These are phyloP conservation scores for Ophion obscuratus DNA, from an alignment of 2,888 invertebrate species.

Conservation along the genomic window DNA sequence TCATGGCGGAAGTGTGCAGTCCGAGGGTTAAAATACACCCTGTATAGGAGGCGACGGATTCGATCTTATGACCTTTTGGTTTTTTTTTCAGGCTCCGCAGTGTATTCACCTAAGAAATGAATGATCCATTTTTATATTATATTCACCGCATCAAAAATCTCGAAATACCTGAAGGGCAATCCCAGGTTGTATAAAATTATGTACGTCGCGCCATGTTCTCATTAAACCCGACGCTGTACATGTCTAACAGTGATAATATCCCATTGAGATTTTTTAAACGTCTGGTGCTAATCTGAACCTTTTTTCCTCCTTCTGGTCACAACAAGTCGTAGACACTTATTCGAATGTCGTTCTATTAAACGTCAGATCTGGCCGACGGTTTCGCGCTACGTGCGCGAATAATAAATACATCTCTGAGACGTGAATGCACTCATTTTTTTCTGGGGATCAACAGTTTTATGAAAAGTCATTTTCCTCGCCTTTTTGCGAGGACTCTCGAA, in stretches of 20 bases:
- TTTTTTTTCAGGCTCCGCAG: background rate
- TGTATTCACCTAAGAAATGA: background rate
- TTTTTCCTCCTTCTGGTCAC: background rate
- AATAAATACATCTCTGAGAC: background rate
- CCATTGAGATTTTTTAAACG: constrained; percentile 3
- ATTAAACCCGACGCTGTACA: background rate
- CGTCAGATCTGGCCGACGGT: background rate
- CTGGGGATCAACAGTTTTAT: background rate
- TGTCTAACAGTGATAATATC: constrained; percentile 8
- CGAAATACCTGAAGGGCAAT: background rate
- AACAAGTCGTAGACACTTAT: constrained; percentile 12
- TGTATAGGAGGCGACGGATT: background rate
- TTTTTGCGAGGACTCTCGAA: background rate
- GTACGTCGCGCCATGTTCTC: background rate
- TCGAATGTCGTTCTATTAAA: background rate
- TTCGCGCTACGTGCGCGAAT: background rate
- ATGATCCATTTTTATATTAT: background rate
- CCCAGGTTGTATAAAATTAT: background rate
- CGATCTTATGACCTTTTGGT: background rate
- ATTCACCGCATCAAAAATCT: background rate
- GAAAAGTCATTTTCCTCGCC: background rate
- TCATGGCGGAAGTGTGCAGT: too few species aligned
- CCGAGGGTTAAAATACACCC: too few species aligned
- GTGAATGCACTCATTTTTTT: background rate
- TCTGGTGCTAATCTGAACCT: constrained; percentile 10